A percentile compares a stretch with the other conserved stretches of the same genome.
phyloP scores from a whole-genome alignment of 92 coral and sea anemone species.

The Bergia puertoricense region DNA sequence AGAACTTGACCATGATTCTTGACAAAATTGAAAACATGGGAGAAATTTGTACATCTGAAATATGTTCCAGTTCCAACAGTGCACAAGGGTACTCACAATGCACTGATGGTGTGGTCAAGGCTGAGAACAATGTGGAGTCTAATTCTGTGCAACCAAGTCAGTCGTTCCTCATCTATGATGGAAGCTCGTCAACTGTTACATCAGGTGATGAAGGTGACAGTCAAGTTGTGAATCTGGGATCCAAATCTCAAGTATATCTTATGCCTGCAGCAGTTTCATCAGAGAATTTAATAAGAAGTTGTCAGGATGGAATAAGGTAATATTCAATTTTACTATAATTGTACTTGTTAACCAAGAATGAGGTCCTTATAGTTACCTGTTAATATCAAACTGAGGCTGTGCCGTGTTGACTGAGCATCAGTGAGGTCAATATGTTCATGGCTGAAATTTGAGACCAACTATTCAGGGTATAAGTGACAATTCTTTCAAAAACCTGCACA shows the following conservation, averaged over 20 bases:
- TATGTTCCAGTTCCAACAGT: neutral
- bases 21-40: neutral
- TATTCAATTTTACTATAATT: neutral
- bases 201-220: neutral
- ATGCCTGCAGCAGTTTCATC: neutral
- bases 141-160: neutral
- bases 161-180: neutral
- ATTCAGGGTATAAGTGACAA: too few relatives aligned
- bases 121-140: neutral
- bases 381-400: too few relatives aligned
- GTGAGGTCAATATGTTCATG: too few relatives aligned
- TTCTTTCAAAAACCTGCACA: too few relatives aligned
- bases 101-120: neutral
- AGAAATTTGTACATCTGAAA: neutral
- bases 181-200: neutral
- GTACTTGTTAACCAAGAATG: too few relatives aligned
- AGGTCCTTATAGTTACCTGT: too few relatives aligned
- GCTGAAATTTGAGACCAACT: too few relatives aligned
- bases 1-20: neutral
- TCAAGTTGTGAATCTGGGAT: neutral
- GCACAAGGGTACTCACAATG: neutral
- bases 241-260: neutral
- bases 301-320: neutral
- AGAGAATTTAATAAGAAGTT: neutral
- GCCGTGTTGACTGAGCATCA: too few relatives aligned